Base-by-base conservation (phyloP, 2,113 vertebrate species). In the Phylloscopus trochiloides region DNA sequence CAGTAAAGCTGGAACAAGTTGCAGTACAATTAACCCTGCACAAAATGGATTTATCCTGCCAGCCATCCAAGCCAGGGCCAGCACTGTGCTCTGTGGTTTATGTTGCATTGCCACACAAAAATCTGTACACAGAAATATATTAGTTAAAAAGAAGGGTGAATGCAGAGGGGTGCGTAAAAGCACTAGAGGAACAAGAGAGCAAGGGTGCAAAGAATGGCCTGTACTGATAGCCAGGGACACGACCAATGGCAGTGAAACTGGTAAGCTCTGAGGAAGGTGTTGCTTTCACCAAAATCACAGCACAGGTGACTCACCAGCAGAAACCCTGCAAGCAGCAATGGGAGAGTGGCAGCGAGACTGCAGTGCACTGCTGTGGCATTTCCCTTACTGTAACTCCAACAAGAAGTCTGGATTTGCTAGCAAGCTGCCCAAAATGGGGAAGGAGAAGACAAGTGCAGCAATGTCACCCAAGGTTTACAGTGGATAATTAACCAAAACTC, bases 281-380 rank as follows among this genome's bases (percentile, higher is more conserved):
- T 73, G 4, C 22, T 80, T 42, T 84, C 89, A 88, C 32, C 76
- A 83, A 58, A 86, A 61, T 45, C 40, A 36, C 24, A 67, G 43
- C 34, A 40, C 0, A 0, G 32, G 20, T 62, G 22, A 17, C 14
- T 67, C 36, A 29, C 18, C 29, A 47, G 38, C 51, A 81, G 55
- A 70, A 92, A 54, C 31, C 12, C 29, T 66, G 63, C 17, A 58
- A 17, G 19, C 21, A 63, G 40, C 24, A 55, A 31, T 0, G 0
- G 20, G 8, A 71, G 29, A 40, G 63, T 6, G 43, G 43, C 31
- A 81, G 12, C 1, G 14, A 63, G 52, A 10, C 5, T 45, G 31
- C 47, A 59, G 50, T 24, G 63, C 19, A 0, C 25, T 22, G 11
- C 26, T 58, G 32, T 54, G 40, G 28, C 43, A 6, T 63, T 91